These are phyloP conservation scores for Isurus oxyrinchus DNA, from an alignment of 2,113 vertebrate genomes.

Conservation along the genomic window DNA sequence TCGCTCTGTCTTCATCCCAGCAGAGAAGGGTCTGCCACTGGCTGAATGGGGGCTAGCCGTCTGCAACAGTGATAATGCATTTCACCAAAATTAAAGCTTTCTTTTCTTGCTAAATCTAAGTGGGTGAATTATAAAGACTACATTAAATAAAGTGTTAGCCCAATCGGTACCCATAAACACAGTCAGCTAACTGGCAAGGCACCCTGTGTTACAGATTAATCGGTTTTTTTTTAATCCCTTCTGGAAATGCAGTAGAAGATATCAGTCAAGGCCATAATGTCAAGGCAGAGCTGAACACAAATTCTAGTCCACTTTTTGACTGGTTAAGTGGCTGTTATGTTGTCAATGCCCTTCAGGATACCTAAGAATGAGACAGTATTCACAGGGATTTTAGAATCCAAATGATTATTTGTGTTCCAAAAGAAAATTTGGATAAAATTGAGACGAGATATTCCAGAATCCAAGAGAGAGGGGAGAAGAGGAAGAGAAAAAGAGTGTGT, in stretches of 20 bases:
- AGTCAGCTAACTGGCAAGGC: not conserved
- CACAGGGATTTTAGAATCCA: not conserved
- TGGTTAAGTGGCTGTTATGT: not conserved
- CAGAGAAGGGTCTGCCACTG: slow-evolving; percentile 77
- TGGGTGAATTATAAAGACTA: not conserved
- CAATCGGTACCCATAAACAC: not conserved
- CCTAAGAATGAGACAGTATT: not conserved
- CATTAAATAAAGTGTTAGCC: not conserved
- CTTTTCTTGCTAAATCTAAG: not conserved
- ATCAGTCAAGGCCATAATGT: not conserved
- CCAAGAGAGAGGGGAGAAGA: not conserved
- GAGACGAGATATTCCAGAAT: not conserved
- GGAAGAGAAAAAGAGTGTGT: not conserved
- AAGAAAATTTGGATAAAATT: not conserved
- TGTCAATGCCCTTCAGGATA: not conserved
- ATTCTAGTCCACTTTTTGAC: not conserved
- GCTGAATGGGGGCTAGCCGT: slow-evolving; percentile 67
- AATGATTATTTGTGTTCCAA: not conserved
- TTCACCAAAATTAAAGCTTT: not conserved
- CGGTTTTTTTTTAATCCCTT: not conserved
- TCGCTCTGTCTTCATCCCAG: slow-evolving; percentile 61
- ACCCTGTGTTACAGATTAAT: not conserved
- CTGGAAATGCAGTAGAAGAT: not conserved
- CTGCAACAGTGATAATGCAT: slow-evolving; percentile 41
- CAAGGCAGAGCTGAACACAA: not conserved